Conservation (phyloP, 1,140 invertebrate genomes). For the Bombus affinis region DNA sequence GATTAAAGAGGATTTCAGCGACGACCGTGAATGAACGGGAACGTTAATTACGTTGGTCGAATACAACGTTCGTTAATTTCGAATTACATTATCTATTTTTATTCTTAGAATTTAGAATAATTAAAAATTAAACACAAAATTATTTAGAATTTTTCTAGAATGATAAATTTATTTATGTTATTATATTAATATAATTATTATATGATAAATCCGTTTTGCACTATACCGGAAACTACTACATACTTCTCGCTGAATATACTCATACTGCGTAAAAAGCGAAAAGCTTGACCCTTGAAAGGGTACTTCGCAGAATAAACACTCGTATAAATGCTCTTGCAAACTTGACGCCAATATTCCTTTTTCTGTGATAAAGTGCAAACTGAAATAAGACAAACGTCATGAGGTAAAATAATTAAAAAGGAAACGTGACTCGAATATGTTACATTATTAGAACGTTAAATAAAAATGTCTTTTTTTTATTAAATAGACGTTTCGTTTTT, state of each 20-base stretch:
- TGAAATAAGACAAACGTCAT: not conserved
- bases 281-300: not conserved
- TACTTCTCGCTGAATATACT: not conserved
- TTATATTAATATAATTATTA: too few species aligned
- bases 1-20: constrained; percentile 70
- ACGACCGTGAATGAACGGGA: constrained; percentile 46
- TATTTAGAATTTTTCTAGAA: not conserved
- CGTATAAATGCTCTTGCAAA: not conserved
- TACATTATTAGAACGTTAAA: not conserved
- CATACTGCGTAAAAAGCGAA: not conserved
- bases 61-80: too few species aligned
- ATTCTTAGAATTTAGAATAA: too few species aligned
- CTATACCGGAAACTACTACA: not conserved
- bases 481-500: too few species aligned
- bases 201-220: not conserved
- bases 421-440: too few species aligned
- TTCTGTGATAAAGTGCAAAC: not conserved
- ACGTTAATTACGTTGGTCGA: constrained; percentile 65
- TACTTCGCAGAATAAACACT: not conserved
- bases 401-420: not conserved
- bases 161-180: not conserved
- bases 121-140: not conserved
- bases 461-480: not conserved
- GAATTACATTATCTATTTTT: too few species aligned
- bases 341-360: not conserved